phyloP scores from a whole-genome alignment of 2,113 vertebrate species.

The Ctenodactylus gundi region DNA sequence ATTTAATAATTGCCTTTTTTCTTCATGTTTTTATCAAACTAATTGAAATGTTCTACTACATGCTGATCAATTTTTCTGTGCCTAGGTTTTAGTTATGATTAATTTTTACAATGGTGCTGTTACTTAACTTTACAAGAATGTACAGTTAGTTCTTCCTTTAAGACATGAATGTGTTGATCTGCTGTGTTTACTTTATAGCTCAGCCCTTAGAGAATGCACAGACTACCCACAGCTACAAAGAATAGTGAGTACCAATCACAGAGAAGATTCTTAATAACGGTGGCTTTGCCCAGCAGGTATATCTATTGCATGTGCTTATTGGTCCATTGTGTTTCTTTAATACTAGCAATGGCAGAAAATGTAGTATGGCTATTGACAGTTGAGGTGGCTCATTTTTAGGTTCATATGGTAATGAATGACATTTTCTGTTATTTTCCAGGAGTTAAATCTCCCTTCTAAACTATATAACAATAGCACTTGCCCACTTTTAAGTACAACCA shows the following conservation, averaged over 20 bases:
- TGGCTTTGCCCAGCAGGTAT: neutral
- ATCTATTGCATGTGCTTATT: neutral
- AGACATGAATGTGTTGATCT: neutral
- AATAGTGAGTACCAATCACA: neutral
- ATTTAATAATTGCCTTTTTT: slow-evolving; percentile 1
- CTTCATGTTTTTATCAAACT: slow-evolving; percentile 21
- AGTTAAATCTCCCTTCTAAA: neutral
- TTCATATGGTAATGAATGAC: neutral
- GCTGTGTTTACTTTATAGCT: neutral
- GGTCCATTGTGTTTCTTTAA: neutral
- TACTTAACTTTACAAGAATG: neutral
- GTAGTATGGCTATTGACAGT: neutral
- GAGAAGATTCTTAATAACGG: neutral
- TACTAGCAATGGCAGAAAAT: neutral
- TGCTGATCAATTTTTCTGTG: neutral
- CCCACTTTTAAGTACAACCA: neutral
- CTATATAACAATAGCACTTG: neutral
- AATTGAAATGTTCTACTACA: neutral
- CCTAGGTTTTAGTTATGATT: neutral
- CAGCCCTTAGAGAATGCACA: neutral
- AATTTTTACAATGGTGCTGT: neutral
- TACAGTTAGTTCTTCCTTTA: slow-evolving; percentile 8
- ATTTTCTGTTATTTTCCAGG: slow-evolving; percentile 16
- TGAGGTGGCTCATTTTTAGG: neutral
- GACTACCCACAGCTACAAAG: neutral